Evolutionary conservation across 1,140 invertebrate genomes (phyloP), one percentile per base, ranked within the genome.

Genomic region (Pseudoatta argentina): DNA sequence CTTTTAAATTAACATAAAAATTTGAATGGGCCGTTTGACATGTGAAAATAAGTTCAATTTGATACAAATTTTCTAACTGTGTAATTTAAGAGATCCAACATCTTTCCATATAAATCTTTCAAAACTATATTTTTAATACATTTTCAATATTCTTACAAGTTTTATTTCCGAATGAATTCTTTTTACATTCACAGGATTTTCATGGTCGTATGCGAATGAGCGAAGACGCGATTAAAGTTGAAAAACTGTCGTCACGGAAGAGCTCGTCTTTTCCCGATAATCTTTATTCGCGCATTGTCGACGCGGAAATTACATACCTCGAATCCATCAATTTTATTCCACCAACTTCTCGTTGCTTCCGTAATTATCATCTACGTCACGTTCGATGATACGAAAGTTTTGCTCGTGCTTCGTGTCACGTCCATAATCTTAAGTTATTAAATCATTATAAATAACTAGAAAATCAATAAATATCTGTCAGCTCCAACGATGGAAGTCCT

Each of bases 321-420:
- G 85, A 69, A 87, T 89, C 88, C 76, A 75, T 87, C 69, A 85
- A 87, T 90, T 90, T 18, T 10, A 63, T 57, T 57, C 61, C 34
- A 27, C 34, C 27, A 63, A 24, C 48, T 86, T 82, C 77, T 53
- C 12, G 8, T 10, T 21, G 39, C 75, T 89, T 89, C 89, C 88
- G 86, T n/a, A 61, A 89, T 79, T 57, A 6, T 61, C 16, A 34
- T 73, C 53, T 66, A 63, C 30, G 30, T 82, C 53, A 82, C 6
- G 53, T 61, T 61, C 18, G 55, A 39, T 18, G 55, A 73, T 75
- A 39, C 14, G 48, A 73, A 73, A 63, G 16, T 21, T 12, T n/a
- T 30, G n/a, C 21, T 14, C 18, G 18, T 14, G 24, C 24, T 57
- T 72, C 1, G 18, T 4, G 10, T 71, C 21, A n/a, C 51, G 6